Conservation (phyloP, 2,888 invertebrate species). For the Aphodius sticticus region DNA sequence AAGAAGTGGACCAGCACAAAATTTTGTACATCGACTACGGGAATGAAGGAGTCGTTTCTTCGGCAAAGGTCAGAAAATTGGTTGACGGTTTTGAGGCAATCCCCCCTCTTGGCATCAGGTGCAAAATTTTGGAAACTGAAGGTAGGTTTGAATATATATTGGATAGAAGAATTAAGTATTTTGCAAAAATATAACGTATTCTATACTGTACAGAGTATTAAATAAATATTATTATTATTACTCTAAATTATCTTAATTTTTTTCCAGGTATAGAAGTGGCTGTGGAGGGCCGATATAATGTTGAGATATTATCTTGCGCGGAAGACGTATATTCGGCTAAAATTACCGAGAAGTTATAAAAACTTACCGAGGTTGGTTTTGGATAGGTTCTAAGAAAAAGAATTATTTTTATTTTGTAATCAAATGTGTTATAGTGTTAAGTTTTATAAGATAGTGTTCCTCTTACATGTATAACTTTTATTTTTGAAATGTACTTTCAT, state of each 20-base stretch:
- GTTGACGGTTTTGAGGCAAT: conserved; percentile 43
- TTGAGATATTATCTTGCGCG: conserved; percentile 29
- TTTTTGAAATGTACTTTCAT: no score
- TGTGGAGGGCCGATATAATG: conserved; percentile 33
- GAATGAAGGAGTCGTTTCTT: conserved; percentile 41
- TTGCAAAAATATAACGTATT: no score
- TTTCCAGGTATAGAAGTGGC: not conserved
- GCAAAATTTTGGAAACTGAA: conserved; percentile 7
- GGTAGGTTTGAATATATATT: conserved; percentile 21
- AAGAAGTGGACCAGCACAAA: conserved; percentile 36
- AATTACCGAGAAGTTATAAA: not conserved
- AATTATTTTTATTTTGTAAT: no score
- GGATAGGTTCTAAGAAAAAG: no score
- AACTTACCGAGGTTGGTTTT: no score
- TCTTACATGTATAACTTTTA: no score
- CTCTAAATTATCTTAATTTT: not conserved
- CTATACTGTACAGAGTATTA: no score
- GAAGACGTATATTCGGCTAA: not conserved
- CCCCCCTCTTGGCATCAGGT: conserved; percentile 36
- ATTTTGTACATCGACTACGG: conserved; percentile 53
- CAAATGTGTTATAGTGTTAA: no score
- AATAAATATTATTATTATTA: no score
- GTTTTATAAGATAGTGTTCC: no score
- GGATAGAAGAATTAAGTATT: not conserved
- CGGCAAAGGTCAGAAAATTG: conserved; percentile 47